A percentile compares a stretch with the other conserved stretches of the same genome.
These are phyloP conservation scores for Montipora efflorescens DNA, from an alignment of 64 coral and sea anemone genomes.

Conservation along the genomic window DNA sequence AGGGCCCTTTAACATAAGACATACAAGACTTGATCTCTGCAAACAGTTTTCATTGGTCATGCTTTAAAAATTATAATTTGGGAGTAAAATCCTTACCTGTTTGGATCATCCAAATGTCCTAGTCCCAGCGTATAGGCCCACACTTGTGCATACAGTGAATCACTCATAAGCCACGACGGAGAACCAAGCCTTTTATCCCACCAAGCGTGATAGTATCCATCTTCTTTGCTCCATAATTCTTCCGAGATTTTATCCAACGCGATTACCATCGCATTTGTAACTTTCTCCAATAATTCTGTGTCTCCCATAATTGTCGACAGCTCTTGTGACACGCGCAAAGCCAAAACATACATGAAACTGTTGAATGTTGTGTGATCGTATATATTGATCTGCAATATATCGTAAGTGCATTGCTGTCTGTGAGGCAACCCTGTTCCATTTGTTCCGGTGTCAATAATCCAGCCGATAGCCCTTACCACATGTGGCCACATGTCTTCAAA, in stretches of 20 bases:
- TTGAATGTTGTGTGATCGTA: slow-evolving; percentile 80
- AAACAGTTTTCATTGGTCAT: too few relatives aligned
- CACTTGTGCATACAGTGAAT: slow-evolving; percentile 77
- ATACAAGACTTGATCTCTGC: too few relatives aligned
- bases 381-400: slow-evolving; percentile 7
- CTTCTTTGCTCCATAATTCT: slow-evolving; percentile 74
- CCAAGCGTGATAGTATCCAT: slow-evolving; percentile 76
- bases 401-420: slow-evolving; percentile 66
- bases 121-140: slow-evolving; percentile 80
- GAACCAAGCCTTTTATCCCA: slow-evolving; percentile 66
- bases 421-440: slow-evolving; percentile 59
- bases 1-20: too few relatives aligned
- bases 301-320: slow-evolving; percentile 37
- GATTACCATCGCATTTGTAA: neutral
- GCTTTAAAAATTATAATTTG: too few relatives aligned
- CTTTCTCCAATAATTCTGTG: neutral
- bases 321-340: slow-evolving; percentile 55
- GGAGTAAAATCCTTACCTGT: neutral
- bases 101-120: slow-evolving; percentile 56
- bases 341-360: slow-evolving; percentile 75
- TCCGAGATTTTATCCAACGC: slow-evolving; percentile 31
- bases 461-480: slow-evolving; percentile 50
- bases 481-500: slow-evolving; percentile 65
- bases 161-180: slow-evolving; percentile 72
- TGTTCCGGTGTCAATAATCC: slow-evolving; percentile 50